Conservation (phyloP, 1,140 invertebrate genomes). For the Penaeus vannamei region DNA sequence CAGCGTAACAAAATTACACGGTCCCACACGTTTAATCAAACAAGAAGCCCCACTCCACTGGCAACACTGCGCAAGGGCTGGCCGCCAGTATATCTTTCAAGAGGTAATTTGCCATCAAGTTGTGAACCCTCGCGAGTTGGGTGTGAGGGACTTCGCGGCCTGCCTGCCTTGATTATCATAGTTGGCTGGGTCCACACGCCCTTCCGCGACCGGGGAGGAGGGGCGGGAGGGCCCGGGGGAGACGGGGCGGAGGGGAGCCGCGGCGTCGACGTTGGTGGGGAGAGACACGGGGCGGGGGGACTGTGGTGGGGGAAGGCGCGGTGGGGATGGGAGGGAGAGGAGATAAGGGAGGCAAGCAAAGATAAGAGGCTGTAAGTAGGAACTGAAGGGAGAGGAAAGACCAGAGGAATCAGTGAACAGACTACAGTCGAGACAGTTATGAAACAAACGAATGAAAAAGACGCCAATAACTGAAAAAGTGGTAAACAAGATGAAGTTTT, state of each 20-base stretch:
- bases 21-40: background rate
- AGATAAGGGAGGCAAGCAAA: background rate
- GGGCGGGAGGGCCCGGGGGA: background rate
- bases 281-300: background rate
- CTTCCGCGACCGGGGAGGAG: slow-evolving; percentile 7
- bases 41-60: slow-evolving; percentile 31
- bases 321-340: background rate
- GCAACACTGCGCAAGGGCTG: slow-evolving; percentile 62
- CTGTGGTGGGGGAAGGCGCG: background rate
- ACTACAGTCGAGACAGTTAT: background rate
- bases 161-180: slow-evolving; percentile 66
- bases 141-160: slow-evolving; percentile 65
- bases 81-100: slow-evolving; percentile 65
- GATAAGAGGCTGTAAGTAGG: background rate
- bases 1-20: no score
- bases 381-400: background rate
- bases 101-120: slow-evolving; percentile 65
- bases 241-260: background rate
- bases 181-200: slow-evolving; percentile 64
- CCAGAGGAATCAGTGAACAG: background rate
- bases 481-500: slow-evolving; percentile 18
- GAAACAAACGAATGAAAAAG: background rate
- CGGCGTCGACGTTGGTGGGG: background rate
- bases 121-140: slow-evolving; percentile 62
- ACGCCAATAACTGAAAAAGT: slow-evolving; percentile 21